phyloP scores from a whole-genome alignment of 2,888 invertebrate species.

The Drosophila histrio region DNA sequence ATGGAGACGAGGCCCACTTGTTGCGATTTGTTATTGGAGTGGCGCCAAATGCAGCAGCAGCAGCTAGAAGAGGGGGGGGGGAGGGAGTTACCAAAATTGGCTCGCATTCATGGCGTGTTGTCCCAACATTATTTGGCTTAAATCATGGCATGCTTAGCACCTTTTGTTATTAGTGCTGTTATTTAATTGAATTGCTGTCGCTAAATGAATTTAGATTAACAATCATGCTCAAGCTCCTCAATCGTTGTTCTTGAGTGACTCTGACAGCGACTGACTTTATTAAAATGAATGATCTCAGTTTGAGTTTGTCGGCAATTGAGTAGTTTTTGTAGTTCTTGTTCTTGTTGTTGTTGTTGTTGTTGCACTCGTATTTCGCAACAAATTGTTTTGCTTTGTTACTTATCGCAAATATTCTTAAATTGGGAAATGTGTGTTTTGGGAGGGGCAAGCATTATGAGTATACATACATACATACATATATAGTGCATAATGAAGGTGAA shows the following conservation, averaged over 20 bases:
- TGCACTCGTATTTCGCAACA: conserved; percentile 3
- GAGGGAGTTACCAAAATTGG: not conserved
- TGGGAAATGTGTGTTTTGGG: not conserved
- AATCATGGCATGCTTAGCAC: conserved; percentile 40
- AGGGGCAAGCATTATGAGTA: not conserved
- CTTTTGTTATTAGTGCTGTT: conserved; percentile 44
- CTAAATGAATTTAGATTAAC: conserved; percentile 59
- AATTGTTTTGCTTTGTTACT: conserved; percentile 32
- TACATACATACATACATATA: not conserved
- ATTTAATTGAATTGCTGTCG: conserved; percentile 66
- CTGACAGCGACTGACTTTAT: conserved; percentile 60
- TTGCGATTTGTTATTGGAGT: conserved; percentile 52
- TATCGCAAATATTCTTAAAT: conserved; percentile 32
- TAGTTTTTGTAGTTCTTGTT: no score
- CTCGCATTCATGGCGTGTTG: conserved; percentile 45
- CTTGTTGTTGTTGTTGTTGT: conserved; percentile 5
- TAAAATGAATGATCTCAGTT: conserved; percentile 71
- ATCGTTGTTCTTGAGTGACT: not conserved
- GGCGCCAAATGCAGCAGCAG: conserved; percentile 31
- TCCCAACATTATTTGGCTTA: conserved; percentile 49
- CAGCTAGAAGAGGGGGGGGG: not conserved
- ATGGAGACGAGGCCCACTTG: conserved; percentile 62
- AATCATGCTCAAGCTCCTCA: conserved; percentile 18
- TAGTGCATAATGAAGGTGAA: conserved; percentile 47
- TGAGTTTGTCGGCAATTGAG: conserved; percentile 69